Evolutionary conservation across 1,140 invertebrate species (phyloP), one percentile per base, ranked within the genome.

Genomic region (Caenorhabditis elegans): DNA sequence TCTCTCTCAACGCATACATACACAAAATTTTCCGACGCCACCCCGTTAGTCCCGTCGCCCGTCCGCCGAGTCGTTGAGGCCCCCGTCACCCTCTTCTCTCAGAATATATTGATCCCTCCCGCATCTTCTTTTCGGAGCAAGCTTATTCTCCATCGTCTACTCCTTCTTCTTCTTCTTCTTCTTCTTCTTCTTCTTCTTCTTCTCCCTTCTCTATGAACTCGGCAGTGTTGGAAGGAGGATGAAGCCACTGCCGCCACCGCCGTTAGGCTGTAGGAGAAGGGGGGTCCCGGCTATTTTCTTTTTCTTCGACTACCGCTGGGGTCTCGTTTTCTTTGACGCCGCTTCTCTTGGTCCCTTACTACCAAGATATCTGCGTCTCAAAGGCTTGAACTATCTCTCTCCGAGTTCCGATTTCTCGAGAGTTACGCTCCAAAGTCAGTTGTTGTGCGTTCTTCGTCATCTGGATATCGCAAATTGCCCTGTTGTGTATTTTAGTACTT

Each of bases 371-470:
- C 60, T 70, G 60, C 34, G 60, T 43, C 34, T 36, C 60, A 11
- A 13, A 31, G 34, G 22, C 60, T 39, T 10, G 34, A 70, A 39
- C 13, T 31, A n/a, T 70, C 34, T 70, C 34, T 60, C 3, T 3
- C 2, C 26, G 5, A 43, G 31, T 70, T 39, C 34, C 60, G 60
- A 70, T 70, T 70, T 70, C 34, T 39, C n/a, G 34, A 39, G 34
- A 70, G 60, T 39, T 43, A 70, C 60, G 34, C 60, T 43, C n/a
- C 60, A 39, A 22, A 70, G 60, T 70, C 60, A 70, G 60, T 70
- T 70, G 60, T 70, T 43, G 60, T 70, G 60, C 60, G 60, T 70
- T 70, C 53, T 31, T 31, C 34, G 60, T 60, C 55, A 60, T 53
- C 31, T 60, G 8, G 28, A 60, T 34, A 60, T 60, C 28, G 34